These are phyloP conservation scores for Sphaerodactylus townsendi DNA, from an alignment of 2,113 vertebrate species.

Conservation along the genomic window DNA sequence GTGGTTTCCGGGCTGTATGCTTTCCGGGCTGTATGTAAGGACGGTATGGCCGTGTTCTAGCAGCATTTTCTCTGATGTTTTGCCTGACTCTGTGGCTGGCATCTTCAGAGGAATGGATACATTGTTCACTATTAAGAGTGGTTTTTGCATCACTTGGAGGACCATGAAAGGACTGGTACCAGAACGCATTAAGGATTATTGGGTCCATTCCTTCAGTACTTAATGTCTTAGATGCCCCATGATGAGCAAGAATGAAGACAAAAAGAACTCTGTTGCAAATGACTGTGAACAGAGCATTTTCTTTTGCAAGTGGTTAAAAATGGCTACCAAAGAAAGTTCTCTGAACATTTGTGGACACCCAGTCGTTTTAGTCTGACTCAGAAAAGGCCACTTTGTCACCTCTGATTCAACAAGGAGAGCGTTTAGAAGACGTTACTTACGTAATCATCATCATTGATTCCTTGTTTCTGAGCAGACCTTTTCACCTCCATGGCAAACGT, in stretches of 20 bases:
- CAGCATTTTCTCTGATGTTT: no score
- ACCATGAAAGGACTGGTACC: neutral
- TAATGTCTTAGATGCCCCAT: neutral
- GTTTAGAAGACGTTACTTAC: constrained; percentile 80
- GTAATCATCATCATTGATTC: constrained; percentile 84
- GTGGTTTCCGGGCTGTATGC: no score
- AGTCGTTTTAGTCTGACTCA: constrained; percentile 25
- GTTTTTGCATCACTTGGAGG: neutral
- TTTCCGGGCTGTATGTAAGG: no score
- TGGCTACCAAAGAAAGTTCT: neutral
- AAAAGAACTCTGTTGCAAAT: neutral
- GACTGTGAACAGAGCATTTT: constrained; percentile 3
- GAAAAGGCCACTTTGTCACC: constrained; percentile 35
- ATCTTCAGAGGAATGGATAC: no score
- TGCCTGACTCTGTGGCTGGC: no score
- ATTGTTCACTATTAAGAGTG: neutral
- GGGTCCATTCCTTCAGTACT: neutral
- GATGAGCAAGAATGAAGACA: neutral
- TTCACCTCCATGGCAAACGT: constrained; percentile 94
- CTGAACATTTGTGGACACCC: constrained; percentile 6
- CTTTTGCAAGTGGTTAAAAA: neutral
- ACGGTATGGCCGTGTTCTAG: no score
- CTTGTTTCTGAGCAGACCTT: constrained; percentile 82
- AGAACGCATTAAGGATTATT: neutral
- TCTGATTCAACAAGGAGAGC: constrained; percentile 48